Evolutionary conservation across 2,797 vertebrate species (phyloP).

Genomic region (Sebastes matsubarae): DNA sequence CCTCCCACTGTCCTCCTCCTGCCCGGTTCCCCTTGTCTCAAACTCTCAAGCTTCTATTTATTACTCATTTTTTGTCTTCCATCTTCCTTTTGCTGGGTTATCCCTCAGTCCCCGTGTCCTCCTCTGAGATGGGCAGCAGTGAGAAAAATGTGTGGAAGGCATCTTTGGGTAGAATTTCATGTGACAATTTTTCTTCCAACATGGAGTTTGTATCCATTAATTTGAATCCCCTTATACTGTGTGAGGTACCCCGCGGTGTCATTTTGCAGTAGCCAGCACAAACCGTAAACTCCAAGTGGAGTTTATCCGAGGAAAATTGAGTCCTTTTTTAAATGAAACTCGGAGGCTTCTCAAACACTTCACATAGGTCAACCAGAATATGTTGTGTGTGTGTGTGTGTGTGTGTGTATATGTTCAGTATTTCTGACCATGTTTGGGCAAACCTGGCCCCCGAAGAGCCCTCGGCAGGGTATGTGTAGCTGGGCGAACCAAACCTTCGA

Average conservation of each 20-base stretch:
- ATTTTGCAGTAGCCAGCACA: neutral
- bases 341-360: neutral
- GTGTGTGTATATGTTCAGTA: slow-evolving; percentile 11
- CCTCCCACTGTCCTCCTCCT: slow-evolving; percentile 1
- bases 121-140: neutral
- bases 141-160: neutral
- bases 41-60: slow-evolving; percentile 22
- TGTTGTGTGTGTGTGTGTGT: neutral
- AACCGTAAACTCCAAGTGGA: slow-evolving; percentile 3
- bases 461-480: slow-evolving; percentile 41
- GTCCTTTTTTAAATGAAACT: slow-evolving; percentile 29
- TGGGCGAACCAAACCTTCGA: slow-evolving; percentile 66
- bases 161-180: neutral
- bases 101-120: neutral
- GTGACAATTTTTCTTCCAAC: neutral
- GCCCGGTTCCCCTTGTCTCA: slow-evolving; percentile 14
- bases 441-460: slow-evolving; percentile 39
- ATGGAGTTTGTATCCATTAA: slow-evolving; percentile 2
- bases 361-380: slow-evolving; percentile 16
- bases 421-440: slow-evolving; percentile 79
- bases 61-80: slow-evolving; percentile 5
- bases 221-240: slow-evolving; percentile 11
- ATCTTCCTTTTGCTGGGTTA: neutral
- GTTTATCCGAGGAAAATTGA: slow-evolving; percentile 37
- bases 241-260: neutral